These are phyloP conservation scores for Allobates femoralis DNA, from an alignment of 2,797 vertebrate genomes.

Conservation along the genomic window DNA sequence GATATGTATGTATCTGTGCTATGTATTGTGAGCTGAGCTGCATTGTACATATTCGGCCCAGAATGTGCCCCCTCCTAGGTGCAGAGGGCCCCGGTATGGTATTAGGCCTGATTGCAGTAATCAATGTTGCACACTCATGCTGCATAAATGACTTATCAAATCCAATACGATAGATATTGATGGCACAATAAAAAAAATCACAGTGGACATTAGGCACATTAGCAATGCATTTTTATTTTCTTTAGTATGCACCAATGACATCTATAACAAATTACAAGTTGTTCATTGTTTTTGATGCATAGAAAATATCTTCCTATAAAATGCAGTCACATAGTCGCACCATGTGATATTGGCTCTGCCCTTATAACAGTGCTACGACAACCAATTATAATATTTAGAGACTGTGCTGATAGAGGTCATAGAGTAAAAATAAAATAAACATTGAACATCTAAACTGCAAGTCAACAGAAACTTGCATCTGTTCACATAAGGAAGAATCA, in stretches of 20 bases:
- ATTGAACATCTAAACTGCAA: slow-evolving; percentile 5
- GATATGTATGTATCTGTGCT: no score
- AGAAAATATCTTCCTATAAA: slow-evolving; percentile 54
- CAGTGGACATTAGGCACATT: slow-evolving; percentile 21
- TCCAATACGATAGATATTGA: not conserved
- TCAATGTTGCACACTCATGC: no score
- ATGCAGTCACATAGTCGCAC: slow-evolving; percentile 37
- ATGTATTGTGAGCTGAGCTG: no score
- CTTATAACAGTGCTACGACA: slow-evolving; percentile 60
- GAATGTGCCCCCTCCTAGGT: no score
- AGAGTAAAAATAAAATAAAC: slow-evolving; percentile 11
- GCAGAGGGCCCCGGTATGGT: no score
- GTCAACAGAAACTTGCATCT: slow-evolving; percentile 4
- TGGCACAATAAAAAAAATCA: slow-evolving; percentile 4
- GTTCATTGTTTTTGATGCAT: slow-evolving; percentile 34
- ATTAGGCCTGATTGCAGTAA: no score
- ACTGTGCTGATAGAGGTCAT: slow-evolving; percentile 59
- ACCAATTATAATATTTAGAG: slow-evolving; percentile 55
- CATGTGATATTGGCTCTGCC: slow-evolving; percentile 55
- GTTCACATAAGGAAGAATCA: not conserved
- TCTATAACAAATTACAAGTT: slow-evolving; percentile 38
- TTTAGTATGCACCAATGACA: slow-evolving; percentile 55
- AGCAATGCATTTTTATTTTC: slow-evolving; percentile 60
- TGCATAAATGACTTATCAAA: no score
- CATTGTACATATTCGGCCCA: no score